Conservation (phyloP, 1,140 invertebrate species). For the Trachymyrmex septentrionalis region DNA sequence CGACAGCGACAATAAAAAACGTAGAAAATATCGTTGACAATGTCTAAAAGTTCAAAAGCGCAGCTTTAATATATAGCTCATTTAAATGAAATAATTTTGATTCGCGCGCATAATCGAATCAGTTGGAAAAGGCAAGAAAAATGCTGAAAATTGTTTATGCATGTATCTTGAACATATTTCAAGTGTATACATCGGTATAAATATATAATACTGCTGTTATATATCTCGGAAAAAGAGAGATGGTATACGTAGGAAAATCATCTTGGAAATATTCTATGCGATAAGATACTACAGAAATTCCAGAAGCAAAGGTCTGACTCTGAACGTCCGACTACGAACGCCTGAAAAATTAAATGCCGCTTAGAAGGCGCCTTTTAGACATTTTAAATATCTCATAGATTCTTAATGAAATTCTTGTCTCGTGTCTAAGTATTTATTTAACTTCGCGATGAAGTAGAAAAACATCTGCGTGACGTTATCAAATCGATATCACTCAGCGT, state of each 20-base stretch:
- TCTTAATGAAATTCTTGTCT: not conserved
- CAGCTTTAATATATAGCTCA: conserved; percentile 1
- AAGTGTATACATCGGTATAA: not conserved
- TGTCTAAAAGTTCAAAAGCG: not conserved
- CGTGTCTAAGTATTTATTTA: conserved; percentile 43
- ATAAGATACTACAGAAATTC: conserved; percentile 2
- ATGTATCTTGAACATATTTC: conserved; percentile 15
- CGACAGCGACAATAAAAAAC: too few relatives aligned
- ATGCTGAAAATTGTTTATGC: not conserved
- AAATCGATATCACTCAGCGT: conserved; percentile 15
- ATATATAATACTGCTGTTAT: not conserved
- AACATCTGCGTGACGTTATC: conserved; percentile 1
- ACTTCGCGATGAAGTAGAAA: not conserved
- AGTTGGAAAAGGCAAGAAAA: not conserved
- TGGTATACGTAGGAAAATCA: not conserved
- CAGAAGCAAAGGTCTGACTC: not conserved
- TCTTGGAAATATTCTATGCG: conserved; percentile 10
- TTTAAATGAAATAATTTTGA: not conserved
- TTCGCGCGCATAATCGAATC: not conserved
- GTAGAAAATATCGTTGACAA: not conserved
- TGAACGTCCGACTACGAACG: not conserved
- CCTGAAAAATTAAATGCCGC: conserved; percentile 8
- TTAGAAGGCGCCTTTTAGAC: not conserved
- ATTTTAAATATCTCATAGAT: conserved; percentile 14
- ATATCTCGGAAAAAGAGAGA: not conserved